Percentiles rank a stretch among this genome's conserved stretches.
phyloP scores from a whole-genome alignment of 2,888 invertebrate genomes.

The Pseudoips prasinana region DNA sequence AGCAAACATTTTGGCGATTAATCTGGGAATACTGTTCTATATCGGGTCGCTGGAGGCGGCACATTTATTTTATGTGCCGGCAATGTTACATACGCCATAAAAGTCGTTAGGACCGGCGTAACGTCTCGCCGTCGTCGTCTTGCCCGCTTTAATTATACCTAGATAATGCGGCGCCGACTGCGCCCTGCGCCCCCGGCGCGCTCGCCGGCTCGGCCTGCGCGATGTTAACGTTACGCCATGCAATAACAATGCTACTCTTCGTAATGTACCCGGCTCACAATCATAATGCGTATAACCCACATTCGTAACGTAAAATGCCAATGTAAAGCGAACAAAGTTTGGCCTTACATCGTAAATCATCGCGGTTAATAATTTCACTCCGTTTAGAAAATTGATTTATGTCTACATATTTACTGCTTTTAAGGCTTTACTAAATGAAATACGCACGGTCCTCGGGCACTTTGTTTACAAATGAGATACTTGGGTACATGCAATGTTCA shows the following conservation, averaged over 20 bases:
- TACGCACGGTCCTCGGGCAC: conserved; percentile 35
- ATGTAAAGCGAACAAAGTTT: conserved; percentile 46
- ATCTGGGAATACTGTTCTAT: conserved; percentile 71
- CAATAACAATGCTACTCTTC: conserved; percentile 66
- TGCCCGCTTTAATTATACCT: conserved; percentile 78
- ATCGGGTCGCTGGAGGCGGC: conserved; percentile 70
- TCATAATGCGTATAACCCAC: conserved; percentile 42
- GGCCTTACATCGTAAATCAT: conserved; percentile 58
- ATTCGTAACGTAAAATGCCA: conserved; percentile 40
- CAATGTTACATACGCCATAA: conserved; percentile 82
- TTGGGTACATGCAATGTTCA: conserved; percentile 8
- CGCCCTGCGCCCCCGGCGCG: conserved; percentile 43
- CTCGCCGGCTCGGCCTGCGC: conserved; percentile 37
- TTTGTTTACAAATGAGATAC: conserved; percentile 26
- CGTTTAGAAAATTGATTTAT: conserved; percentile 71
- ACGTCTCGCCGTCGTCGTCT: conserved; percentile 79
- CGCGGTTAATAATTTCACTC: conserved; percentile 57
- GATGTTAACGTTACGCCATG: conserved; percentile 67
- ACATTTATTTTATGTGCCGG: conserved; percentile 81
- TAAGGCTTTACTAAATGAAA: conserved; percentile 56
- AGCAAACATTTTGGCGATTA: conserved; percentile 79
- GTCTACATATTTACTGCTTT: conserved; percentile 61
- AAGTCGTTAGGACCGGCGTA: conserved; percentile 80
- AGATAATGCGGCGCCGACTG: conserved; percentile 71
- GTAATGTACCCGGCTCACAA: conserved; percentile 53